Base-by-base conservation (phyloP, 2,113 vertebrate genomes). In the Passer domesticus region DNA sequence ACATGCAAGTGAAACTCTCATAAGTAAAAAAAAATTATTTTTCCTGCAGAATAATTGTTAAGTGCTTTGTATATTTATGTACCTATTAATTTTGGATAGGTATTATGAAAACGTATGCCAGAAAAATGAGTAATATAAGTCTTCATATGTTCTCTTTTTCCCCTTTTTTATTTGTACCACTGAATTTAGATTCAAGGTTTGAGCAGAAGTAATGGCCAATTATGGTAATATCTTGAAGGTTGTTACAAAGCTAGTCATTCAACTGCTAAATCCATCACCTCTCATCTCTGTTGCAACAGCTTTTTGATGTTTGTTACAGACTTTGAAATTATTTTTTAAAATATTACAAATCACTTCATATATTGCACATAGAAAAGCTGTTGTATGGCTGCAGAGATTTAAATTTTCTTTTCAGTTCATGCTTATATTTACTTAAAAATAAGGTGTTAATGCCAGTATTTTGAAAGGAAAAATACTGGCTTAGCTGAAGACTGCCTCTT, bases 371-470 rank as follows among this genome's bases (percentile, higher is more conserved):
- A 56, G 41, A 49, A 94, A 93, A 85, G 14, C 8, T 70, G 28
- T 55, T 83, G 20, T 11, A 0, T 37, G 25, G 46, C 58, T 80
- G 30, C 27, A 95, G 78, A 64, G 56, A 75, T 60, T 94, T 44
- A 76, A 47, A 89, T 91, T 89, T 15, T 91, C 47, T 66, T 87
- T 91, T 87, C 73, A 80, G 30, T 78, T 80, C 28, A n/a, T 73
- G 73, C 70, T 89, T 95, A 16, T 89, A 78, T 90, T 95, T 94
- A 89, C 74, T 93, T 92, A 92, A 89, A 95, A 53, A 37, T 62
- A 69, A 96, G 78, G 60, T 85, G 89, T 94, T 95, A 96, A 94
- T 88, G 91, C 58, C 89, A 94, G 78, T 90, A 95, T 95, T 97
- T 96, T 95, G 83, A 95, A 95, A 87, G 86, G 75, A 46, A 93